Evolutionary conservation across 2,888 invertebrate species (phyloP), one percentile per base, ranked within the genome.

Genomic region (Ditylenchus weischeri): DNA sequence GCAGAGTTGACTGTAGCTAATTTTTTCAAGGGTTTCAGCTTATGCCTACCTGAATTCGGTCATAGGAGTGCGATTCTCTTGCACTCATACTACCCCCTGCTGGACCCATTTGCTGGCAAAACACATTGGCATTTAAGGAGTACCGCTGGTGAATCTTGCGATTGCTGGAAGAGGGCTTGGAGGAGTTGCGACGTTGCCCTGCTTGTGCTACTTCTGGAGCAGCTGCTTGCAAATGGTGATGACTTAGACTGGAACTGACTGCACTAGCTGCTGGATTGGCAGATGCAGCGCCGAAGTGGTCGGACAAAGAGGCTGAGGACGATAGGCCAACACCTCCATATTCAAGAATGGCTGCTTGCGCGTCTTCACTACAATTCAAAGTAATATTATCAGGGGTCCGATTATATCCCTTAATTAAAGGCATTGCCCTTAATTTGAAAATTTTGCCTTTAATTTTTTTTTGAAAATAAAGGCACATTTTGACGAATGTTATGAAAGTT

Each of bases 61-160:
- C 62, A 47, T 62, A 62, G 8, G 47, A 47, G 3, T 49, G 36
- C 8, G 58, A 47, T 15, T 69, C 69, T 66, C 70, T 11, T 18
- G 57, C 71, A 50, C 64, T 69, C 36, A 69, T 69, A 7, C 43
- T 43, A 15, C 19, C 29, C 13, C 11, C 29, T 15, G 13, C 54
- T 54, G 10, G 21, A 29, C 29, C n/a, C 18, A 68, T 7, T 11
- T 68, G 69, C n/a, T 69, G 68, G 29, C 50, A n/a, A 21, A 72
- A 64, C 13, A 57, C 50, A 29, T 35, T 57, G 6, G 69, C 54
- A 43, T 71, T 73, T 6, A 69, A 36, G n/a, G 69, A 72, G 36
- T 72, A 51, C 8, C 70, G 71, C 36, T 72, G 68, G 15, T 68
- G 69, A 13, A 71, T 61, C 23, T 64, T 71, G 19, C 70, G n/a